Conservation (phyloP, 2,113 vertebrate genomes). For the Platichthys stellatus region DNA sequence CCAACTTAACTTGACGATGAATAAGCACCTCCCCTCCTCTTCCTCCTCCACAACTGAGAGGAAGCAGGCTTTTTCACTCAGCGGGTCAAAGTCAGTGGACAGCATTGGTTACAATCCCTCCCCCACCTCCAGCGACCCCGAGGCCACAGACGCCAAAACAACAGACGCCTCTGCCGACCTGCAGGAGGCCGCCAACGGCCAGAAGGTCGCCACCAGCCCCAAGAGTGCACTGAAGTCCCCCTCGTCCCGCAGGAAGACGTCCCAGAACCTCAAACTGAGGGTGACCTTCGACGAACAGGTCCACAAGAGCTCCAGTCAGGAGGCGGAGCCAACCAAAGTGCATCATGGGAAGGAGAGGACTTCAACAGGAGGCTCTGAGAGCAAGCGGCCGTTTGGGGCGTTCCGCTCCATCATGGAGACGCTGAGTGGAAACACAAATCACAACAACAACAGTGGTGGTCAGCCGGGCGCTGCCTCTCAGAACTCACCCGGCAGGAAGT, state of each 20-base stretch:
- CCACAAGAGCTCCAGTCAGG: slow-evolving; percentile 84
- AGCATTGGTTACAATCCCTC: slow-evolving; percentile 85
- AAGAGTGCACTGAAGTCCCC: slow-evolving; percentile 99
- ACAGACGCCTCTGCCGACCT: slow-evolving; percentile 74
- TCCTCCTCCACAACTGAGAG: slow-evolving; percentile 76
- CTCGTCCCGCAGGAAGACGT: slow-evolving; percentile 92
- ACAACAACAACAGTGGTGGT: slow-evolving; percentile 81
- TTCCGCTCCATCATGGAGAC: slow-evolving; percentile 98
- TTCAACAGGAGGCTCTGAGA: slow-evolving; percentile 77
- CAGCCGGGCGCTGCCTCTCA: slow-evolving; percentile 71
- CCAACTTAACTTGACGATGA: slow-evolving; percentile 85
- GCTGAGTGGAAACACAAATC: slow-evolving; percentile 94
- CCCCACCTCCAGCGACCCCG: slow-evolving; percentile 88
- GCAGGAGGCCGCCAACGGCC: slow-evolving; percentile 73
- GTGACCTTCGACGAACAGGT: slow-evolving; percentile 97
- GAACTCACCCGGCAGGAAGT: slow-evolving; percentile 88
- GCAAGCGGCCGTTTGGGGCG: slow-evolving; percentile 91
- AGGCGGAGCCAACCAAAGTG: slow-evolving; percentile 78
- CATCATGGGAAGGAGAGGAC: slow-evolving; percentile 86
- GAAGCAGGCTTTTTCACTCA: slow-evolving; percentile 88
- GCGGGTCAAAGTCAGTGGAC: slow-evolving; percentile 87
- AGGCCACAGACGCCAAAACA: slow-evolving; percentile 80
- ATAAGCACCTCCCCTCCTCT: slow-evolving; percentile 81
- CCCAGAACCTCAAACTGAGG: slow-evolving; percentile 94
- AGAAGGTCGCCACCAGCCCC: slow-evolving; percentile 91